These are phyloP conservation scores for Odontothrips loti DNA, from an alignment of 2,888 invertebrate genomes.

Conservation along the genomic window DNA sequence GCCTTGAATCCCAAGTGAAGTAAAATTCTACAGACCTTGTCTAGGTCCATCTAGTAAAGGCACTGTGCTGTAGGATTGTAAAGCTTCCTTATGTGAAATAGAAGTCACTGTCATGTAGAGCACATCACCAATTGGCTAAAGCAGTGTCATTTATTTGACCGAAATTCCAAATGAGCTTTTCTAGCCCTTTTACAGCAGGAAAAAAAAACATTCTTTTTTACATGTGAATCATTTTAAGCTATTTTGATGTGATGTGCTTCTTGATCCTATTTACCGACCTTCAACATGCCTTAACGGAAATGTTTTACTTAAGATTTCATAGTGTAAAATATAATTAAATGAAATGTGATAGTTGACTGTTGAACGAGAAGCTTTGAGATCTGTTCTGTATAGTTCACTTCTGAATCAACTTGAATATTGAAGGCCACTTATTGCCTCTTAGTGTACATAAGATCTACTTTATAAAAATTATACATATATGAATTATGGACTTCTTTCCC, in stretches of 20 bases:
- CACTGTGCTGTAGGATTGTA: too few relatives aligned
- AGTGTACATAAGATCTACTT: slow-evolving; percentile 20
- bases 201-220: background rate
- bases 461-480: slow-evolving; percentile 22
- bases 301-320: slow-evolving; percentile 9
- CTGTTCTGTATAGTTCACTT: background rate
- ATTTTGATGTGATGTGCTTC: background rate
- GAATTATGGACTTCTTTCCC: background rate
- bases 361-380: background rate
- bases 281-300: background rate
- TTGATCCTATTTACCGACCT: background rate
- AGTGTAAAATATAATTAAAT: background rate
- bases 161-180: background rate
- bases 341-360: slow-evolving; percentile 24
- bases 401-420: slow-evolving; percentile 1
- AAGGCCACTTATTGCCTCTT: slow-evolving; percentile 12
- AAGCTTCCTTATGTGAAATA: background rate
- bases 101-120: background rate
- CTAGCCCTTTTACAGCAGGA: background rate
- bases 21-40: too few relatives aligned
- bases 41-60: too few relatives aligned
- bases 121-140: background rate
- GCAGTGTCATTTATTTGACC: background rate
- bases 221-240: background rate
- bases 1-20: too few relatives aligned